Percentiles rank a stretch among this genome's conserved stretches.
Conservation (phyloP, 2,113 vertebrate species). For the Cryptoleucopteryx plumbea region DNA sequence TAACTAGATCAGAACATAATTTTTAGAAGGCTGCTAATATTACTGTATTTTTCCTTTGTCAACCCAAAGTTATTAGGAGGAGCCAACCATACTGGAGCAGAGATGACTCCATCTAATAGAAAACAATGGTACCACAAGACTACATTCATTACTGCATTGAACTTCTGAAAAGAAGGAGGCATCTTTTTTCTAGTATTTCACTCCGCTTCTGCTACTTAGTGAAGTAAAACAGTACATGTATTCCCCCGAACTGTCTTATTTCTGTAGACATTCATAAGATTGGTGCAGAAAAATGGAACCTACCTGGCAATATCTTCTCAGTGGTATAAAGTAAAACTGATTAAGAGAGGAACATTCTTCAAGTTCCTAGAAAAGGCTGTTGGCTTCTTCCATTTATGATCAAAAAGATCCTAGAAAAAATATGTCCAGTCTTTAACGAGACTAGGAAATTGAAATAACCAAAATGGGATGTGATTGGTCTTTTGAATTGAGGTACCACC, state of each 20-base stretch:
- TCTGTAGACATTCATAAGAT: not conserved
- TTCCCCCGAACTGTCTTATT: not conserved
- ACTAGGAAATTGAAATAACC: constrained; percentile 49
- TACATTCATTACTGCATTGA: not conserved
- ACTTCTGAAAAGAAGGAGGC: not conserved
- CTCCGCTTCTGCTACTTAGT: not conserved
- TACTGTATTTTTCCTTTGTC: not conserved
- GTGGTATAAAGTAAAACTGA: constrained; percentile 15
- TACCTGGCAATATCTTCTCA: constrained; percentile 19
- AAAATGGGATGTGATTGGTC: constrained; percentile 43
- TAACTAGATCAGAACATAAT: not conserved
- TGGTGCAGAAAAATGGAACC: constrained; percentile 9
- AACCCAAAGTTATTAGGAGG: not conserved
- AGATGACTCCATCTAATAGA: not conserved
- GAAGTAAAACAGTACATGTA: constrained; percentile 3
- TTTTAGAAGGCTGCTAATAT: not conserved
- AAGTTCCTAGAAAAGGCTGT: constrained; percentile 17
- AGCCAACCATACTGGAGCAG: not conserved
- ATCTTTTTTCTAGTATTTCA: not conserved
- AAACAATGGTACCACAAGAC: not conserved
- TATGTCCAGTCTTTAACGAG: not conserved
- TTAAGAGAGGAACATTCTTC: constrained; percentile 23
- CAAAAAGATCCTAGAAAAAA: constrained; percentile 21
- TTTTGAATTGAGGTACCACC: constrained; percentile 30
- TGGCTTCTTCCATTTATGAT: constrained; percentile 46